A percentile compares a stretch with the other conserved stretches of the same genome.
These are phyloP conservation scores for Lucinisca nassula DNA, from an alignment of 2,888 invertebrate genomes.

Conservation along the genomic window DNA sequence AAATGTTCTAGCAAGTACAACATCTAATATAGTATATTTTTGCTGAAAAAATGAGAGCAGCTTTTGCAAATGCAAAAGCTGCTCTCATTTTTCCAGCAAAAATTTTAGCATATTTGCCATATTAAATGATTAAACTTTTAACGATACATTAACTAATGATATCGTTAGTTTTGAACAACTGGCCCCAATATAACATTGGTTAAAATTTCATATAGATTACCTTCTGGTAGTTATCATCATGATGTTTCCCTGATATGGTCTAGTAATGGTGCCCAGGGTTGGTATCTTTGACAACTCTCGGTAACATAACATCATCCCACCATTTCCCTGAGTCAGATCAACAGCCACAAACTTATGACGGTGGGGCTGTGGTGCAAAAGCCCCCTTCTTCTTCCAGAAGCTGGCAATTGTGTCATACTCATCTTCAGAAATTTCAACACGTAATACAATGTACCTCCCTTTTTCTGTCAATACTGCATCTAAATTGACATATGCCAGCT, in stretches of 20 bases:
- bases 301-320: constrained; percentile 73
- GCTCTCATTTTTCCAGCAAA: no score
- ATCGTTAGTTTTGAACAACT: no score
- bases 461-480: constrained; percentile 70
- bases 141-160: no score
- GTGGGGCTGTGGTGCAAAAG: constrained; percentile 75
- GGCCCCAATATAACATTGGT: no score
- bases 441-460: constrained; percentile 75
- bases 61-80: no score
- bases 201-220: no score
- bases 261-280: constrained; percentile 74
- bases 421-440: constrained; percentile 67
- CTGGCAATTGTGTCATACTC: constrained; percentile 78
- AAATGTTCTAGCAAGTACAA: no score
- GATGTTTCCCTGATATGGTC: constrained; percentile 74
- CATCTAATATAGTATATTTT: no score
- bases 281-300: constrained; percentile 81
- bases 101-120: no score
- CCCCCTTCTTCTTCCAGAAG: constrained; percentile 73
- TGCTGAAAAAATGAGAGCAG: no score
- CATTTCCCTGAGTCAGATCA: constrained; percentile 75
- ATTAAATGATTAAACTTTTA: no score
- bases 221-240: constrained; percentile 76
- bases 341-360: constrained; percentile 77
- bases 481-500: constrained; percentile 67